Conservation (phyloP, 2,113 vertebrate genomes). For the Asarcornis scutulata region DNA sequence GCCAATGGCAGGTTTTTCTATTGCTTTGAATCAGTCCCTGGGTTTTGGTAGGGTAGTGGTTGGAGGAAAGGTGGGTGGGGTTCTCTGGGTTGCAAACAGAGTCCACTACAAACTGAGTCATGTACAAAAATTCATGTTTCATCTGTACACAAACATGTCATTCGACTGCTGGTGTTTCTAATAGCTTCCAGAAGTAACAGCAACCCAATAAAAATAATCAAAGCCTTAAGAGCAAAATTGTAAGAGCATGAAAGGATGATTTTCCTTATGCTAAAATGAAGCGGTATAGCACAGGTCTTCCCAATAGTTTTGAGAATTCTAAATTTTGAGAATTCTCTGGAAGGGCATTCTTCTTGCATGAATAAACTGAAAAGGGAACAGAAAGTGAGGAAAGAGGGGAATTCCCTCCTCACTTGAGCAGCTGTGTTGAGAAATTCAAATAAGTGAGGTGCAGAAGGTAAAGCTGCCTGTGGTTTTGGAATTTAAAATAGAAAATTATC, state of each 20-base stretch:
- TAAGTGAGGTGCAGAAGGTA: slow-evolving; percentile 1
- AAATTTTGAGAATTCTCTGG: not conserved
- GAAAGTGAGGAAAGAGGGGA: not conserved
- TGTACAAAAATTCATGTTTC: slow-evolving; percentile 62
- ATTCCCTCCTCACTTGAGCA: not conserved
- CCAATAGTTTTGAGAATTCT: not conserved
- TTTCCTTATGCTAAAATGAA: slow-evolving; percentile 15
- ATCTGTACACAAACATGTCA: slow-evolving; percentile 62
- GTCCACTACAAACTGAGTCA: slow-evolving; percentile 4
- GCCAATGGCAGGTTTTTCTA: not conserved
- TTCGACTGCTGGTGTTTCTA: slow-evolving; percentile 57
- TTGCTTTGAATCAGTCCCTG: not conserved
- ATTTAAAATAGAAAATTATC: slow-evolving; percentile 9
- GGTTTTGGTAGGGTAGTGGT: not conserved
- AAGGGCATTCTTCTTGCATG: not conserved
- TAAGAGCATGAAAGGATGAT: slow-evolving; percentile 26
- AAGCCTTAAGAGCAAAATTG: slow-evolving; percentile 54
- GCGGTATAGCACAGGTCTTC: not conserved
- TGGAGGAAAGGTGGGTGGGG: not conserved
- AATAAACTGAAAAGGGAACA: slow-evolving; percentile 10
- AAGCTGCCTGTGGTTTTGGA: slow-evolving; percentile 7
- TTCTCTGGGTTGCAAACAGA: slow-evolving; percentile 6
- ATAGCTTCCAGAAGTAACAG: slow-evolving; percentile 68
- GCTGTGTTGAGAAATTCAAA: not conserved
- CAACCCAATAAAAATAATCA: slow-evolving; percentile 63